These are phyloP conservation scores for Pissodes strobi DNA, from an alignment of 1,140 invertebrate species.

Conservation along the genomic window DNA sequence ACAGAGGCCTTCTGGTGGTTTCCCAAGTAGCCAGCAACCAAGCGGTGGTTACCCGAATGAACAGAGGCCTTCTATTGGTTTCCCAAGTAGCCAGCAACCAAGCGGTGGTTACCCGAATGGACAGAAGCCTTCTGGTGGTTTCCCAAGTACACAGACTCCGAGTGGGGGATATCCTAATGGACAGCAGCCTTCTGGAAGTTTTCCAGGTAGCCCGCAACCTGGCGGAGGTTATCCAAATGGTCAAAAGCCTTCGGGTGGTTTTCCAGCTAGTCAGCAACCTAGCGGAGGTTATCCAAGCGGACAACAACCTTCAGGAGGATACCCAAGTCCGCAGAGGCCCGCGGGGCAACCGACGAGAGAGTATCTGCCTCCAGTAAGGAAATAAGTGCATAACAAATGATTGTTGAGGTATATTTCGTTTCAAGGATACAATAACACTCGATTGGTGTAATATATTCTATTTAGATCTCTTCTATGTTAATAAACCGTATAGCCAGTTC, in stretches of 20 bases:
- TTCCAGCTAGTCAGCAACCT: conserved; percentile 46
- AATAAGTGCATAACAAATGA: not conserved
- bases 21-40: not conserved
- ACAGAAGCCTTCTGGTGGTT: conserved; percentile 37
- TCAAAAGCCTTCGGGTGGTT: conserved; percentile 48
- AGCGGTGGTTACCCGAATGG: conserved; percentile 3
- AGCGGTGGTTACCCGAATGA: conserved; percentile 2
- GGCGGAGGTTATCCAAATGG: conserved; percentile 38
- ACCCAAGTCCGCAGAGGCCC: conserved; percentile 29
- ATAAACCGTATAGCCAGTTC: too few species aligned
- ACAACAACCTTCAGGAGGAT: conserved; percentile 21
- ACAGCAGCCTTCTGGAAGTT: conserved; percentile 36
- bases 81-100: not conserved
- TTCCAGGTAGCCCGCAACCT: conserved; percentile 47
- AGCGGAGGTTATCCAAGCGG: conserved; percentile 27
- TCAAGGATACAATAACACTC: too few species aligned
- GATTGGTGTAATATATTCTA: too few species aligned
- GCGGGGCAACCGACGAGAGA: conserved; percentile 58
- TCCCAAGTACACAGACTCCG: conserved; percentile 46
- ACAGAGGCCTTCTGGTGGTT: too few species aligned
- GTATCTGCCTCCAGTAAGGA: conserved; percentile 60
- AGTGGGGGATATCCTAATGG: conserved; percentile 34
- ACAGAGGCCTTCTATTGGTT: too few species aligned
- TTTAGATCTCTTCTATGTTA: too few species aligned
- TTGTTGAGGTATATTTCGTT: too few species aligned